These are phyloP conservation scores for Abscondita cerata DNA, from an alignment of 2,888 invertebrate species.

Conservation along the genomic window DNA sequence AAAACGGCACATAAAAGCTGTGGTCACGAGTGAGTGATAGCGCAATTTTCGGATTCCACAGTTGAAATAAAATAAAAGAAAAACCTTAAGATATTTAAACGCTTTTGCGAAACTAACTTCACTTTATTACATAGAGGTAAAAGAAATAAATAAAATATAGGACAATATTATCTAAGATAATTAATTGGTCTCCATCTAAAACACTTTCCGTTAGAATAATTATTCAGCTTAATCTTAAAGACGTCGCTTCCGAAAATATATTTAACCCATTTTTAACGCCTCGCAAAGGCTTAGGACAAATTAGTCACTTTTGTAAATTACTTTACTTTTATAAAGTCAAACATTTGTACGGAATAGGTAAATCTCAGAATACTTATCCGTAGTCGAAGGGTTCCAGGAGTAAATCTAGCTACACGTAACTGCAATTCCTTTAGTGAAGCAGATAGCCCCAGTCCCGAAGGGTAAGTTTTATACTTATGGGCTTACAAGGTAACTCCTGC, in stretches of 20 bases:
- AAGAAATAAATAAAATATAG: too few relatives aligned
- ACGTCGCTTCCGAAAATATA: too few relatives aligned
- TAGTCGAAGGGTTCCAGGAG: conserved; percentile 33
- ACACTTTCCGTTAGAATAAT: conserved; percentile 1
- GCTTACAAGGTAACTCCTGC: conserved; percentile 52
- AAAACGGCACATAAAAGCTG: conserved; percentile 41
- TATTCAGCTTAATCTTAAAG: background rate
- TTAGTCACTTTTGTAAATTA: background rate
- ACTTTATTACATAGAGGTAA: too few relatives aligned
- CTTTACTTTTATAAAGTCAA: conserved; percentile 9
- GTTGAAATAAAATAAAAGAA: conserved; percentile 31
- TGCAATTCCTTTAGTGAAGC: conserved; percentile 43
- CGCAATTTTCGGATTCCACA: conserved; percentile 42
- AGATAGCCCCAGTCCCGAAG: conserved; percentile 42
- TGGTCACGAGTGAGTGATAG: conserved; percentile 42
- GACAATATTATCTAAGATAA: too few relatives aligned
- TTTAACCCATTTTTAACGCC: too few relatives aligned
- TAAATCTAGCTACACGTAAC: conserved; percentile 43
- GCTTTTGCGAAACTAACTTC: conserved; percentile 22
- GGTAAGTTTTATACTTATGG: conserved; percentile 53
- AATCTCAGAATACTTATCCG: conserved; percentile 23
- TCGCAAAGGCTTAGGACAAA: background rate
- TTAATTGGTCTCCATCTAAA: too few relatives aligned
- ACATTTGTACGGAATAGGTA: conserved; percentile 19
- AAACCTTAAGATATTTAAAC: conserved; percentile 32